A percentile compares a stretch with the other conserved stretches of the same genome.
phyloP scores from a whole-genome alignment of 2,797 vertebrate genomes.

The Artibeus lituratus region DNA sequence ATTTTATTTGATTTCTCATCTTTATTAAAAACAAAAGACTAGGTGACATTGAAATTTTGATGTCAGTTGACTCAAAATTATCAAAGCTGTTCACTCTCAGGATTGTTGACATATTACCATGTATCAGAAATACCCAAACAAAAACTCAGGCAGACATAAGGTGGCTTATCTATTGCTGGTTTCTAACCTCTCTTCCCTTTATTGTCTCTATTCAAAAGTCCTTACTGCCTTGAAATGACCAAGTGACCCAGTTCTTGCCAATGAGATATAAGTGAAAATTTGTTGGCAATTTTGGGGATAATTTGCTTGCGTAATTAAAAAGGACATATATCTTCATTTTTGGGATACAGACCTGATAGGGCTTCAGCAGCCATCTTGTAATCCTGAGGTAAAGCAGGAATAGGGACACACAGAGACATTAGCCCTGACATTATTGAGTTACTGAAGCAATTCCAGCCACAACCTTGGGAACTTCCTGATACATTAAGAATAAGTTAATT shows the following conservation, averaged over 20 bases:
- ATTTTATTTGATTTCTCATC: neutral
- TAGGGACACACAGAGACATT: neutral
- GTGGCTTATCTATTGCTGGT: neutral
- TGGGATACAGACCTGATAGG: neutral
- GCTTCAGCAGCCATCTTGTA: neutral
- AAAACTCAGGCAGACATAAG: neutral
- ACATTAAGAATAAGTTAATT: neutral
- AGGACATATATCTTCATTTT: neutral
- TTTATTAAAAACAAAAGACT: neutral
- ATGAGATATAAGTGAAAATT: slow-evolving; percentile 10
- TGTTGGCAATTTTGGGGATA: neutral
- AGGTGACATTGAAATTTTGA: neutral
- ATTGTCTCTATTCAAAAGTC: neutral
- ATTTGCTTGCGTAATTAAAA: neutral
- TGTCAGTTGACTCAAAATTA: neutral
- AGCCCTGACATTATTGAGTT: neutral
- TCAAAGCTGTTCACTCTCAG: neutral
- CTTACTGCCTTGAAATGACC: neutral
- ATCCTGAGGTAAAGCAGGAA: neutral
- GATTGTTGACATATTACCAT: neutral
- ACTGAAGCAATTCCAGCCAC: neutral
- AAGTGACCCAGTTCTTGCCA: neutral
- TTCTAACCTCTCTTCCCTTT: neutral
- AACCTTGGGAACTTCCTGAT: neutral
- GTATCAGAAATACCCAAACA: neutral